A percentile compares a stretch with the other conserved stretches of the same genome.
phyloP scores from a whole-genome alignment of 2,888 invertebrate genomes.

The Thecocarcelia acutangulata region DNA sequence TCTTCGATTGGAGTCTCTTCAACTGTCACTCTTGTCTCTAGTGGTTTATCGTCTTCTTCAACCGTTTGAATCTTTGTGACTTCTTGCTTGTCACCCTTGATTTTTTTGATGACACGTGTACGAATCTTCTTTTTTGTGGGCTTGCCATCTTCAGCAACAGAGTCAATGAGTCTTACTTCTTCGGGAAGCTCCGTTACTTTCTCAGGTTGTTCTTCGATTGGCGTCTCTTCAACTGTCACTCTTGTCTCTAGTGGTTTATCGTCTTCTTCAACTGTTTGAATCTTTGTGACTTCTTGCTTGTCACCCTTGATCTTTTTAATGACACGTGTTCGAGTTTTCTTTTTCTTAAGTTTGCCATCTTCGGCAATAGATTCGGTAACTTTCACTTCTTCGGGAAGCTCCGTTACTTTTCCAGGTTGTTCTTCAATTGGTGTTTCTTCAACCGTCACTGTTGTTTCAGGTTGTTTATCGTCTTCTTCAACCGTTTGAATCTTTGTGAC shows the following conservation, averaged over 20 bases:
- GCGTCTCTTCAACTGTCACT: neutral
- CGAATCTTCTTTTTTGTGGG: constrained; percentile 10
- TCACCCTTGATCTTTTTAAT: constrained; percentile 7
- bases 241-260: neutral
- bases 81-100: constrained; percentile 16
- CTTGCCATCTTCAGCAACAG: constrained; percentile 1
- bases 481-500: constrained; percentile 11
- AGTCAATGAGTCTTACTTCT: constrained; percentile 4
- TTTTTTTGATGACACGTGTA: constrained; percentile 9
- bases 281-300: constrained; percentile 7
- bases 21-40: constrained; percentile 6
- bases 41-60: constrained; percentile 8
- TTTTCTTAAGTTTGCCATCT: constrained; percentile 10
- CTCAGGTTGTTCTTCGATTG: neutral
- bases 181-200: neutral
- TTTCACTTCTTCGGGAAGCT: constrained; percentile 5
- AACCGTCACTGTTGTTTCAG: constrained; percentile 3
- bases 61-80: constrained; percentile 11
- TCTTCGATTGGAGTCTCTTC: constrained; percentile 3
- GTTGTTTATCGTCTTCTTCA: constrained; percentile 8
- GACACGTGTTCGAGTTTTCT: constrained; percentile 6
- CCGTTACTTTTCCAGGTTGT: neutral
- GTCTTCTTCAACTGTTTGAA: constrained; percentile 6
- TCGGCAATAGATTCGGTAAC: neutral
- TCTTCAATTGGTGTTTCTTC: neutral